Percentiles rank a stretch among this genome's conserved stretches.
phyloP scores from a whole-genome alignment of 2,888 invertebrate species.

The Quadriops clusia region DNA sequence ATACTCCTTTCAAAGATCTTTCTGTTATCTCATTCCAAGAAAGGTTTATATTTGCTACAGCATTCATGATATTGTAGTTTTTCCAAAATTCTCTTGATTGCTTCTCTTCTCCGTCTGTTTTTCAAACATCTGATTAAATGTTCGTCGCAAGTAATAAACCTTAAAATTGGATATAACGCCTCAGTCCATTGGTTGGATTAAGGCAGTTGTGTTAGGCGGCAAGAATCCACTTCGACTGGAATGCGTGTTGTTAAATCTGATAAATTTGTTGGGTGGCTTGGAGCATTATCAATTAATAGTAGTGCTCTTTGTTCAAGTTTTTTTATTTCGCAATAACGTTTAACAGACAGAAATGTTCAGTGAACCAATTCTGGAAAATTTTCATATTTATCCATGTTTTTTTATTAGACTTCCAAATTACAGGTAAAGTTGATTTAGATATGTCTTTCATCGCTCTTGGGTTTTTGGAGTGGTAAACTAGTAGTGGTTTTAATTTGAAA shows the following conservation, averaged over 20 bases:
- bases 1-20: constrained; percentile 11
- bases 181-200: constrained; percentile 13
- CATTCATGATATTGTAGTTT: constrained; percentile 14
- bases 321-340: constrained; percentile 6
- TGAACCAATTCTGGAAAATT: constrained; percentile 14
- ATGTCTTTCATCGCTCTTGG: constrained; percentile 14
- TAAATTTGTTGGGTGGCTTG: constrained; percentile 11
- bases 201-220: constrained; percentile 10
- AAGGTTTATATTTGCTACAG: constrained; percentile 11
- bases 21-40: constrained; percentile 13
- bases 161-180: constrained; percentile 11
- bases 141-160: constrained; percentile 12
- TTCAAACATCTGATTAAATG: constrained; percentile 9
- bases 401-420: constrained; percentile 15
- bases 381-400: constrained; percentile 11
- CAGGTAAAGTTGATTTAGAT: constrained; percentile 15
- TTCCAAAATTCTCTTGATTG: constrained; percentile 9
- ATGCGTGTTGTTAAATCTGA: constrained; percentile 9
- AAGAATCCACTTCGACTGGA: constrained; percentile 12
- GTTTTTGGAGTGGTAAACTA: constrained; percentile 16
- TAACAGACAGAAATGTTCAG: constrained; percentile 11
- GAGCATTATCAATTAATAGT: constrained; percentile 12
- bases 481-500: constrained; percentile 23
- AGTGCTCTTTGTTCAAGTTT: constrained; percentile 11
- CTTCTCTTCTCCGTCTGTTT: constrained; percentile 6